A percentile compares a stretch with the other conserved stretches of the same genome.
Evolutionary conservation across 2,797 vertebrate genomes (phyloP).

Genomic region (Varecia variegata): DNA sequence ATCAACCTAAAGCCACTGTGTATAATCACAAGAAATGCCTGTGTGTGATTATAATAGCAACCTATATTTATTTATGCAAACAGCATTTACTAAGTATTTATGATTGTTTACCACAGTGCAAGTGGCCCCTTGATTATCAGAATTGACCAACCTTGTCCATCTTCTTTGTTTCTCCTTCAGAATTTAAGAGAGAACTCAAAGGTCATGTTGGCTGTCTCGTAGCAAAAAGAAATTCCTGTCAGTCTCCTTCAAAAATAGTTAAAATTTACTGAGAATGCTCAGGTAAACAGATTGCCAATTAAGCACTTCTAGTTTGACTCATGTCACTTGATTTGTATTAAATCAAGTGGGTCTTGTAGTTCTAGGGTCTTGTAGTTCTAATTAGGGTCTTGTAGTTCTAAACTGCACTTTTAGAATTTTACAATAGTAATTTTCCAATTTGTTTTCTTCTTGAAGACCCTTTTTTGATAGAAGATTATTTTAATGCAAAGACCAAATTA

Average conservation of each 20-base stretch:
- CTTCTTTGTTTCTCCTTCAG: neutral
- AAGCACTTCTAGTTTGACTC: neutral
- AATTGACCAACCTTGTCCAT: neutral
- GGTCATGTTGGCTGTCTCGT: neutral
- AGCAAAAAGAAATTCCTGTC: neutral
- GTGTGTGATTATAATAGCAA: neutral
- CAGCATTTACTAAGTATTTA: neutral
- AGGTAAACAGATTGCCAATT: neutral
- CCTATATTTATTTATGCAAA: neutral
- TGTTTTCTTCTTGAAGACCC: neutral
- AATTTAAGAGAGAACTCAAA: conserved; percentile 26
- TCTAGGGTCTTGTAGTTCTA: neutral
- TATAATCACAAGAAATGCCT: neutral
- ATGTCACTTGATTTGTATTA: neutral
- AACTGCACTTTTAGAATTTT: neutral
- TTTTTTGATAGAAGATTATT: neutral
- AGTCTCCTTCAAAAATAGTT: neutral
- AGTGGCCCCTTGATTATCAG: neutral
- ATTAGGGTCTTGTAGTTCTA: neutral
- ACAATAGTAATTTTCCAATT: neutral
- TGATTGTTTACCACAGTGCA: neutral
- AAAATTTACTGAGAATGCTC: neutral
- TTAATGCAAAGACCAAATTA: neutral
- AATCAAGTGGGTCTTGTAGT: neutral
- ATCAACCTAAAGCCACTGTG: neutral